Base-by-base conservation (phyloP, 2,113 vertebrate species). In the human region DNA sequence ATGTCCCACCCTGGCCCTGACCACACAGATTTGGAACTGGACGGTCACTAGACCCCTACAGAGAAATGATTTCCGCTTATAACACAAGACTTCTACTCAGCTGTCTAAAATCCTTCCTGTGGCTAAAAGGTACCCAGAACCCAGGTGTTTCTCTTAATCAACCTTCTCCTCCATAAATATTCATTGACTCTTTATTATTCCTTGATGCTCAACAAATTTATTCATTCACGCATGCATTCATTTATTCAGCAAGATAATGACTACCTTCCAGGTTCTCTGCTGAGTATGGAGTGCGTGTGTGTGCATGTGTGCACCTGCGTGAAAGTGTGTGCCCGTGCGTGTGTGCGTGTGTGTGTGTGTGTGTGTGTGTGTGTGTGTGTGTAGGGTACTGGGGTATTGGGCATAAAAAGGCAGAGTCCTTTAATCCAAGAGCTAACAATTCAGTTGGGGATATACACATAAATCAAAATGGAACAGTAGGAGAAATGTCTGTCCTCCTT, bases 241-340 rank as follows among this genome's bases (percentile, higher is more conserved):
- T n/a, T 64, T 86, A 82, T 50, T 92, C 66, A 57, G 79, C 79
- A 83, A 75, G 96, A 38, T 32, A 89, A 91, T 45, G 57, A 92
- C 38, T 59, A 30, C 27, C 10, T 95, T 72, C 32, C 8, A 80
- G 57, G 43, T 78, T 95, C 76, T 89, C 55, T 50, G 48, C 79
- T 48, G 66, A 57, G 57, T 1, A 45, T 1, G 14, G 6, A 9
- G 27, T 35, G 23, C 12, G 14, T 22, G 25, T 40, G 75, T 23
- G 81, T 27, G 27, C 27, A 2, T 80, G 38, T 48, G 32, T 30
- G 66, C 52, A 17, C 59, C 16, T 23, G 43, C 12, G 0, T 50
- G 30, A 20, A 57, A 57, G 57, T 57, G 57, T 57, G 57, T 57
- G 57, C 57, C 57, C 55, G 2, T 57, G 55, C 22, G 57, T 68